Percentiles rank a stretch among this genome's conserved stretches.
phyloP scores from a whole-genome alignment of 1,140 invertebrate species.

The Cardiocondyla obscurior region DNA sequence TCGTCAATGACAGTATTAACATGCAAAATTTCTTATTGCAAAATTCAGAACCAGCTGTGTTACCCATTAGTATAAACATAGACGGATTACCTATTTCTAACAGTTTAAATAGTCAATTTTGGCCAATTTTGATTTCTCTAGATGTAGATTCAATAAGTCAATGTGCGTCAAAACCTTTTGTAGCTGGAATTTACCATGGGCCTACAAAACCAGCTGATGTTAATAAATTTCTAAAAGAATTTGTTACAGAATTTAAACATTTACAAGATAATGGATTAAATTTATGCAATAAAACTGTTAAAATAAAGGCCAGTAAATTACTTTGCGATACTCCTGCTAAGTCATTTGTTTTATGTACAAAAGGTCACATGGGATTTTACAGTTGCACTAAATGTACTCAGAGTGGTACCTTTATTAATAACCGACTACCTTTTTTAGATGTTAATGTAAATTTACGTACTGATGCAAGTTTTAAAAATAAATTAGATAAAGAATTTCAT shows the following conservation, averaged over 20 bases:
- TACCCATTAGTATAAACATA: background rate
- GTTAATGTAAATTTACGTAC: background rate
- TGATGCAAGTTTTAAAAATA: background rate
- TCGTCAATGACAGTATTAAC: background rate
- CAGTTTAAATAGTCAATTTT: constrained; percentile 25
- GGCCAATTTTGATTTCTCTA: background rate
- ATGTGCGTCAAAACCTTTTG: constrained; percentile 1
- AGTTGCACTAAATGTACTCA: constrained; percentile 3
- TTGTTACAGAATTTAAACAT: background rate
- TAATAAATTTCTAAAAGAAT: background rate
- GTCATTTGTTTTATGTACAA: constrained; percentile 5
- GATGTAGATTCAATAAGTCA: background rate
- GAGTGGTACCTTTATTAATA: background rate
- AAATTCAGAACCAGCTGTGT: background rate
- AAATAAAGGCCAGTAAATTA: constrained; percentile 15
- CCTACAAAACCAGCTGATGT: background rate
- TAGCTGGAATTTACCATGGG: background rate
- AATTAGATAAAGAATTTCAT: constrained; percentile 2
- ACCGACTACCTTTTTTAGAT: background rate
- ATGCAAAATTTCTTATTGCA: background rate
- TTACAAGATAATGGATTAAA: constrained; percentile 13
- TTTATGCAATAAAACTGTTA: background rate
- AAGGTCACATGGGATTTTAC: background rate
- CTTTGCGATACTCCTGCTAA: constrained; percentile 1
- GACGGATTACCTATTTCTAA: constrained; percentile 1